These are phyloP conservation scores for Drosophila parabipectinata DNA, from an alignment of 1,140 invertebrate species.

Conservation along the genomic window DNA sequence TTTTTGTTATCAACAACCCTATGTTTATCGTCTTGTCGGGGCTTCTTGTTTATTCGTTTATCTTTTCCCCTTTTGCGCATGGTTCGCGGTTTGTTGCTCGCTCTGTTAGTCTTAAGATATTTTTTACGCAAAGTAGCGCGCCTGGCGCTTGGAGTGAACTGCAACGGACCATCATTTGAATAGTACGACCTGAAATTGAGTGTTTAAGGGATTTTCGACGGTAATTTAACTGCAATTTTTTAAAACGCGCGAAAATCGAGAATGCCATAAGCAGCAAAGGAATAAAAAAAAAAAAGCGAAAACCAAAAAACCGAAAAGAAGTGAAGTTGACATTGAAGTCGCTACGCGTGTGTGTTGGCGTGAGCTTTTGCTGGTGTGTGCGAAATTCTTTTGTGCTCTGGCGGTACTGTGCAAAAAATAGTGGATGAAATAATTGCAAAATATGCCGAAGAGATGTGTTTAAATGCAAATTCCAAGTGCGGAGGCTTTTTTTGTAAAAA, in stretches of 20 bases:
- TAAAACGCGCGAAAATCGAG: not conserved
- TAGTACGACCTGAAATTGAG: constrained; percentile 8
- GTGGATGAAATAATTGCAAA: constrained; percentile 59
- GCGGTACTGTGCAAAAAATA: constrained; percentile 36
- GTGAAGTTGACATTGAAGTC: constrained; percentile 75
- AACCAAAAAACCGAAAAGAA: constrained; percentile 9
- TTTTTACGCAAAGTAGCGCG: constrained; percentile 24
- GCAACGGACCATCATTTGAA: not conserved
- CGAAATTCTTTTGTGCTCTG: constrained; percentile 70
- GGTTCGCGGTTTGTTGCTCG: constrained; percentile 5
- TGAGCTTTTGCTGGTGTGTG: constrained; percentile 40
- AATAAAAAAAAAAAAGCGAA: not conserved
- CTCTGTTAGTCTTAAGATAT: not conserved
- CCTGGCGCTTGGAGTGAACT: constrained; percentile 14
- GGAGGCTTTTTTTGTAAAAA: constrained; percentile 53
- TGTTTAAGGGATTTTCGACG: constrained; percentile 17
- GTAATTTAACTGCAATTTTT: constrained; percentile 34
- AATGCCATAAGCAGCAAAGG: not conserved
- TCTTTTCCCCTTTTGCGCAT: constrained; percentile 5
- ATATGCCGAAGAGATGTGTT: constrained; percentile 21
- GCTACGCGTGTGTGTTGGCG: constrained; percentile 18
- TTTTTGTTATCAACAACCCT: no score
- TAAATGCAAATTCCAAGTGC: constrained; percentile 14
- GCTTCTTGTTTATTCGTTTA: constrained; percentile 5
- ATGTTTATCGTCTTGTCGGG: not conserved